These are phyloP conservation scores for Drosophila sucinea DNA, from an alignment of 1,140 invertebrate genomes.

Conservation along the genomic window DNA sequence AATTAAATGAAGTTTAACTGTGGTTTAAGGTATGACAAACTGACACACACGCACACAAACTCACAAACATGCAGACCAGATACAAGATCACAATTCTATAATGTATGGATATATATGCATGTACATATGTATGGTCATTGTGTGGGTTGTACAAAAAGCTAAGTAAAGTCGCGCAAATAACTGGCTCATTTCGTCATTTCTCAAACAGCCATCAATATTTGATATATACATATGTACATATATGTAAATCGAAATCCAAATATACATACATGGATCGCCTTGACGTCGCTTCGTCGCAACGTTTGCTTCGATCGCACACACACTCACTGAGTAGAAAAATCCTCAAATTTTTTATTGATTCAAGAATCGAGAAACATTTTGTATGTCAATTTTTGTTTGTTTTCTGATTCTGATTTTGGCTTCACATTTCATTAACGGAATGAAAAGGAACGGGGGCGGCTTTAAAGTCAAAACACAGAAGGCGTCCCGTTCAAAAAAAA, in stretches of 20 bases:
- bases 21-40: conserved; percentile 30
- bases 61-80: conserved; percentile 13
- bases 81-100: conserved; percentile 46
- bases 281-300: conserved; percentile 26
- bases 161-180: conserved; percentile 72
- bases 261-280: conserved; percentile 49
- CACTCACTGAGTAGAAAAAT: conserved; percentile 30
- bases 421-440: conserved; percentile 54
- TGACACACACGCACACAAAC: conserved; percentile 12
- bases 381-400: conserved; percentile 45
- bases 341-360: conserved; percentile 46
- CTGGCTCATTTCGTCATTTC: conserved; percentile 75
- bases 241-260: conserved; percentile 43
- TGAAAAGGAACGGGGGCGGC: conserved; percentile 53
- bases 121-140: conserved; percentile 23
- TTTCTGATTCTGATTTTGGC: conserved; percentile 39
- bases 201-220: conserved; percentile 67
- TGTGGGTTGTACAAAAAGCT: conserved; percentile 52
- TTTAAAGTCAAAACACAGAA: conserved; percentile 26
- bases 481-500: conserved; percentile 26
- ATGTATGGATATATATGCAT: conserved; percentile 22
- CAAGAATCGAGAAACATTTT: conserved; percentile 24
- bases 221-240: conserved; percentile 42
- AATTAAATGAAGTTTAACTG: conserved; percentile 27
- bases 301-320: conserved; percentile 21